These are phyloP conservation scores for Centruroides sculpturatus DNA, from an alignment of 1,140 invertebrate genomes.

Conservation along the genomic window DNA sequence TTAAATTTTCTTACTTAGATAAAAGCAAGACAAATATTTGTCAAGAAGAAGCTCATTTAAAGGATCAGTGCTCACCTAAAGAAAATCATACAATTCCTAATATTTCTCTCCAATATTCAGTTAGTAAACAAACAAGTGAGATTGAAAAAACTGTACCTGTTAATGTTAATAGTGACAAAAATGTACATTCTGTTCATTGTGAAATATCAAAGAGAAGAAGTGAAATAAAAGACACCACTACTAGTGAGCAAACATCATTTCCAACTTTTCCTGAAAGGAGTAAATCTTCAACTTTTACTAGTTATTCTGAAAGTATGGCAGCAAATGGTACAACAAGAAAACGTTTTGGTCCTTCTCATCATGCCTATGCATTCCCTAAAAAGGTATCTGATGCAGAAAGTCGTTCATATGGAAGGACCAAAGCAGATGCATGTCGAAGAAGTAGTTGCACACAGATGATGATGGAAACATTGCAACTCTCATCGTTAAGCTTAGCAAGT, in stretches of 20 bases:
- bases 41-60: too few relatives aligned
- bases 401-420: slow-evolving; percentile 5
- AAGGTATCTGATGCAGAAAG: slow-evolving; percentile 15
- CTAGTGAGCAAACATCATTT: not conserved
- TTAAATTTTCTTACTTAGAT: too few relatives aligned
- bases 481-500: not conserved
- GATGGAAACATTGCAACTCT: slow-evolving; percentile 10
- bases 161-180: too few relatives aligned
- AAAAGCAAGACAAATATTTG: too few relatives aligned
- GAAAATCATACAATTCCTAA: too few relatives aligned
- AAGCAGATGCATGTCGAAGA: slow-evolving; percentile 4
- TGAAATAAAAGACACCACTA: not conserved
- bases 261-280: not conserved
- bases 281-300: not conserved
- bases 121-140: too few relatives aligned
- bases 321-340: slow-evolving; percentile 3
- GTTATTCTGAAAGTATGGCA: not conserved
- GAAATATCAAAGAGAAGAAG: not conserved
- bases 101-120: too few relatives aligned
- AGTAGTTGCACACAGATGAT: slow-evolving; percentile 12
- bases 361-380: slow-evolving; percentile 10
- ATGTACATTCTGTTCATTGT: not conserved
- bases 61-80: too few relatives aligned
- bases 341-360: not conserved
- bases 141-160: too few relatives aligned